Percentiles rank a stretch among this genome's conserved stretches.
Conservation (phyloP, 2,797 vertebrate species). For the Alcedo atthis region DNA sequence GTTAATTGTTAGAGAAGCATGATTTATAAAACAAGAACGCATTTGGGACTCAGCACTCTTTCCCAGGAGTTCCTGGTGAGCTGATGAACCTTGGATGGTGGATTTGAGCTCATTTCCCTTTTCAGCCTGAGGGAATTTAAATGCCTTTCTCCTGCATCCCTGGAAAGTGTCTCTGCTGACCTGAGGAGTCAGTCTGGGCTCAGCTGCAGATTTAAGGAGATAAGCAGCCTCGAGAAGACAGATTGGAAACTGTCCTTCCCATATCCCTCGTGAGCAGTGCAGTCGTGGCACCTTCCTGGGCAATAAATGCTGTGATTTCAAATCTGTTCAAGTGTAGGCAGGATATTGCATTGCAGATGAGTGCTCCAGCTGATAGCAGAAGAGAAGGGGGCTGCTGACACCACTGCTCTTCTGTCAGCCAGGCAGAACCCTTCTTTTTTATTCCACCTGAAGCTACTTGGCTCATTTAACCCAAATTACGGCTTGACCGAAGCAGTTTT, state of each 20-base stretch:
- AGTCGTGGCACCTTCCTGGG: background rate
- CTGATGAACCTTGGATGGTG: background rate
- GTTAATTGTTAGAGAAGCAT: constrained; percentile 21
- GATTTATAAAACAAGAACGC: constrained; percentile 24
- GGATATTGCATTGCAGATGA: background rate
- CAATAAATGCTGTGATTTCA: background rate
- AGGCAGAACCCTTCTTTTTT: background rate
- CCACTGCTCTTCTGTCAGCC: background rate
- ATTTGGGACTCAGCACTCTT: background rate
- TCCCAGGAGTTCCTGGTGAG: background rate
- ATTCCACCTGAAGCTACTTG: background rate
- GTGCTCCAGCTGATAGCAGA: background rate
- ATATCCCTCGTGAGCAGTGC: rapidly evolving
- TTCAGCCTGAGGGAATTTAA: background rate
- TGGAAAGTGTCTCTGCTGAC: constrained; percentile 4
- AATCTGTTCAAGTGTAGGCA: background rate
- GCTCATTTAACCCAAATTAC: background rate
- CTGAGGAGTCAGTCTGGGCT: background rate
- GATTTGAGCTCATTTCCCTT: constrained; percentile 18
- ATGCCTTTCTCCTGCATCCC: constrained; percentile 2
- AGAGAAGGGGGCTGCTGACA: background rate
- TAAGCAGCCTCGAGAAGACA: background rate
- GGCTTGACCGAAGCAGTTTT: background rate
- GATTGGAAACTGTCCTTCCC: background rate
- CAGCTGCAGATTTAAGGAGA: background rate